Conservation (phyloP, 2,888 invertebrate genomes). For the Rotaria magnacalcarata region DNA sequence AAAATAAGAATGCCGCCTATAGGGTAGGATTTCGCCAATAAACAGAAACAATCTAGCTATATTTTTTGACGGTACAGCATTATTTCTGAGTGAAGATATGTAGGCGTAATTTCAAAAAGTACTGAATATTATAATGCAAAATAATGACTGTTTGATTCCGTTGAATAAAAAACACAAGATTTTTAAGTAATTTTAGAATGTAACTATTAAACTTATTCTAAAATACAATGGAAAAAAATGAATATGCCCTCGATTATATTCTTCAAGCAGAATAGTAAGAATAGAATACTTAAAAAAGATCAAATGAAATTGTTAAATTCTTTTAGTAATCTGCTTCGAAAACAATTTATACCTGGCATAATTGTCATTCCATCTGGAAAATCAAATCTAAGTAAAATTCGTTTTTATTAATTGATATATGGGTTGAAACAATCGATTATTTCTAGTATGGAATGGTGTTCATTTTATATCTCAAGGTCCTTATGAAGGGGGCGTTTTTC, state of each 20-base stretch:
- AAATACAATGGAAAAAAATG: slow-evolving; percentile 9
- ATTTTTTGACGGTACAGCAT: too few species aligned
- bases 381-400: background rate
- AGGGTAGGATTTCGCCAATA: too few species aligned
- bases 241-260: slow-evolving; percentile 27
- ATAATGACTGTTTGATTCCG: too few species aligned
- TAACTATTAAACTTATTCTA: background rate
- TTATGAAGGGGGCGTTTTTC: slow-evolving; percentile 82
- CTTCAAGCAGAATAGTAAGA: slow-evolving; percentile 31
- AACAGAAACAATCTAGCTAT: too few species aligned
- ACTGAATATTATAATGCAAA: too few species aligned
- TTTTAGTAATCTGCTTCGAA: slow-evolving; percentile 7
- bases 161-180: too few species aligned
- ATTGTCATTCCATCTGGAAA: slow-evolving; percentile 21
- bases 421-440: background rate
- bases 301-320: background rate
- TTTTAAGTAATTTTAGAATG: background rate
- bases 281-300: background rate
- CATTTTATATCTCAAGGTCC: slow-evolving; percentile 80
- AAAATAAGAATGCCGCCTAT: background rate
- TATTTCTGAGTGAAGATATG: too few species aligned
- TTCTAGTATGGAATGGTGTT: slow-evolving; percentile 81
- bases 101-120: too few species aligned
- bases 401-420: background rate
- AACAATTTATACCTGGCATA: slow-evolving; percentile 7